Base-by-base conservation (phyloP, 2,888 invertebrate species). In the Hetaerina titia region DNA sequence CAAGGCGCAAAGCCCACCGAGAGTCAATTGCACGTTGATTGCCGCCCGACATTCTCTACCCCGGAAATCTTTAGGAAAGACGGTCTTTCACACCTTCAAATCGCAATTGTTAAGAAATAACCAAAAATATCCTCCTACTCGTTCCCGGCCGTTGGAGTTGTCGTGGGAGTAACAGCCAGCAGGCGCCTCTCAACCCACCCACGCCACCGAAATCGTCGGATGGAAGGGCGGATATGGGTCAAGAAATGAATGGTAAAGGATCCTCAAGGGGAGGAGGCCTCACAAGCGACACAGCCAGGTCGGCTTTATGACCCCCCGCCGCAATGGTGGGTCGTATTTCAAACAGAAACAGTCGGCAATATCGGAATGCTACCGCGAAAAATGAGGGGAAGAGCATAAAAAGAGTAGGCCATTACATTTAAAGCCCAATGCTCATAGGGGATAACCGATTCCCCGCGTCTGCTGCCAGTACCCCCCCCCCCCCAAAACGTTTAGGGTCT, bases 211-310 rank as follows among this genome's bases (percentile, higher is more conserved):
- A 69, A 69, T 81, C 31, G 31, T 81, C 11, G 81, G 69, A 45
- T 45, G 4, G 81, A 19, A 7, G 31, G 13, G 31, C 25, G 31
- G 31, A 81, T 31, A 81, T 81, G 31, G 81, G 81, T 81, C 81
- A 81, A 81, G 81, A 81, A 81, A 81, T 81, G 81, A 81, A 81
- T 81, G 31, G 31, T 31, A 22, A 81, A 31, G 81, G 8, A 81
- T 31, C 31, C 81, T 81, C 81, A 19, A 31, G 81, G 13, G 81
- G 22, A n/a, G 81, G 22, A n/a, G 69, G 9, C 22, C n/a, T 69
- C 22, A n/a, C 22, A 69, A 69, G 69, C 22, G n/a, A 31, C 81
- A 31, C 81, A 31, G 81, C 81, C 31, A 81, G 25, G 31, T 13
- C 22, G 81, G 13, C 81, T 81, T 81, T 81, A 81, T 81, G 81